phyloP scores from a whole-genome alignment of 2,888 invertebrate species.

The Polydrusus pterygomalis region DNA sequence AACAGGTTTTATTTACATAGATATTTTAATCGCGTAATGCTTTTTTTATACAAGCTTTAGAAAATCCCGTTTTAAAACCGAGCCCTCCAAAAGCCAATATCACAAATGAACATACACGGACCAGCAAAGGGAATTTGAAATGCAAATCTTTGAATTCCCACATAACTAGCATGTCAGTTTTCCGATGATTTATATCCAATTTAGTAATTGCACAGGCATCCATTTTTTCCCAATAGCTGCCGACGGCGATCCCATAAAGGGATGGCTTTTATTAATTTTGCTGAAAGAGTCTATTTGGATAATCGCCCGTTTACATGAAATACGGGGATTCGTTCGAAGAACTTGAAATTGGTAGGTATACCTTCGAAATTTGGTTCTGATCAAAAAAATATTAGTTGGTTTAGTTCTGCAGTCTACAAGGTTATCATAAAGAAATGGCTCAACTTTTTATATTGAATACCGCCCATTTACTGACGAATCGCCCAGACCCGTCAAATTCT shows the following conservation, averaged over 20 bases:
- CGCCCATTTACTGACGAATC: too few relatives aligned
- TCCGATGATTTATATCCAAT: constrained; percentile 55
- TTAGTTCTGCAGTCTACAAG: too few relatives aligned
- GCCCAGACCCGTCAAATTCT: too few relatives aligned
- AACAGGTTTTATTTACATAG: background rate
- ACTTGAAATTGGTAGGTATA: background rate
- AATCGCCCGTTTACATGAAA: constrained; percentile 42
- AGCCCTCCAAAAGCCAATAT: constrained; percentile 38
- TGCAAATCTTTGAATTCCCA: constrained; percentile 48
- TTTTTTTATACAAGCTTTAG: background rate
- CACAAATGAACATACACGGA: constrained; percentile 42
- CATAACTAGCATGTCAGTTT: constrained; percentile 48
- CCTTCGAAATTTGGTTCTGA: too few relatives aligned
- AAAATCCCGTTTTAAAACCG: constrained; percentile 2
- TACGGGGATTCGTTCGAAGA: background rate
- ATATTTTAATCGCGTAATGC: background rate
- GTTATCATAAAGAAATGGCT: too few relatives aligned
- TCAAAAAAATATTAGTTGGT: too few relatives aligned
- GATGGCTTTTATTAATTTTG: constrained; percentile 48
- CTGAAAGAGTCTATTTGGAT: constrained; percentile 48
- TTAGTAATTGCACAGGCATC: constrained; percentile 54
- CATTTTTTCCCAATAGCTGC: constrained; percentile 47
- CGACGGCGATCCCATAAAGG: constrained; percentile 32
- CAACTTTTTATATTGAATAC: too few relatives aligned
- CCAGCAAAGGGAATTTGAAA: constrained; percentile 43